Evolutionary conservation across 1,140 invertebrate species (phyloP), one percentile per base, ranked within the genome.

Genomic region (Drosophila sp.): DNA sequence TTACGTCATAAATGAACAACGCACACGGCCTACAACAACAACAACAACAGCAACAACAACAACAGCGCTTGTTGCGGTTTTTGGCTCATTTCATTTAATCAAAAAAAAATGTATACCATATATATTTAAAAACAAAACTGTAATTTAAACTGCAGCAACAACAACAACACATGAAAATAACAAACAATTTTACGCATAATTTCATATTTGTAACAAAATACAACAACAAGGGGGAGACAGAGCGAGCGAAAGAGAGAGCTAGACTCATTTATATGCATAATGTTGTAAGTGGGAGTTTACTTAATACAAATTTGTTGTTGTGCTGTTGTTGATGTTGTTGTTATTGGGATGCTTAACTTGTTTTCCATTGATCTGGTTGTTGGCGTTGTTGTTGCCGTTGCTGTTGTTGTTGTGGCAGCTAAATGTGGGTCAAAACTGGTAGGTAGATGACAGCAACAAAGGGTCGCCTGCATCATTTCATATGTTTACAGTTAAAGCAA

Each of bases 161-260:
- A 29, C n/a, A n/a, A n/a, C n/a, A n/a, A n/a, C n/a, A n/a, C n/a
- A n/a, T n/a, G n/a, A n/a, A n/a, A n/a, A n/a, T 27, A 71, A 56
- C 51, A 77, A 57, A 74, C 54, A 69, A 90, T 89, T 89, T 80
- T 72, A 81, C 83, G 83, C 83, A 89, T 82, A 91, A 89, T 89
- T 90, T 90, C 78, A 86, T 84, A 89, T 90, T 81, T 89, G 75
- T 86, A 87, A 72, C 76, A 72, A 87, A 75, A 82, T 73, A 75
- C 43, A 45, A 76, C 14, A 53, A 43, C 6, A 25, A 13, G 8
- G 57, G 29, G 13, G 32, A 36, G 36, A 34, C 25, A 69, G 41
- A 48, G 53, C 41, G 21, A 18, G 14, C 2, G 51, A 7, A n/a
- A 14, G 32, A 13, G 53, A 13, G 43, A 7, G 32, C 13, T 16